phyloP scores from a whole-genome alignment of 2,888 invertebrate genomes.

The Euspilapteryx auroguttella region DNA sequence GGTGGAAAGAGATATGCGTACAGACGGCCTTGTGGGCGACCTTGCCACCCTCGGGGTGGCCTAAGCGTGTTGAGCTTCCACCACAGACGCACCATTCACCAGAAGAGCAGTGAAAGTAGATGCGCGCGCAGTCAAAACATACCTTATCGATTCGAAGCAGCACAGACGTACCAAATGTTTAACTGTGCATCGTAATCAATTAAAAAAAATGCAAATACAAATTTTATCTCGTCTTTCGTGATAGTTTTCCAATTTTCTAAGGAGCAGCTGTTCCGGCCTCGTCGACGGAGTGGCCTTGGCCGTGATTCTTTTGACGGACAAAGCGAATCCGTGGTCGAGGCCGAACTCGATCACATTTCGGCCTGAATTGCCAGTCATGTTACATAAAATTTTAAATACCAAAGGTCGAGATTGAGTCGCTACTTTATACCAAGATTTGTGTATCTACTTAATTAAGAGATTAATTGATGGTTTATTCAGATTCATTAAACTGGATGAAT shows the following conservation, averaged over 20 bases:
- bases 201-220: slow-evolving; percentile 6
- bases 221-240: too few relatives aligned
- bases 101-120: slow-evolving; percentile 24
- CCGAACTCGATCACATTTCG: slow-evolving; percentile 10
- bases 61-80: slow-evolving; percentile 28
- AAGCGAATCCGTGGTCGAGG: slow-evolving; percentile 44
- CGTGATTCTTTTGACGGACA: slow-evolving; percentile 37
- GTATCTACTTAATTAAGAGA: too few relatives aligned
- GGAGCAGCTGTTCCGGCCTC: slow-evolving; percentile 21
- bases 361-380: too few relatives aligned
- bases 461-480: too few relatives aligned
- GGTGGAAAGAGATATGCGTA: slow-evolving; percentile 25
- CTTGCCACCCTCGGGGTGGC: slow-evolving; percentile 29
- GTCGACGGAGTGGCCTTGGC: slow-evolving; percentile 31
- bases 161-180: slow-evolving; percentile 11
- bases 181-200: neutral
- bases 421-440: too few relatives aligned
- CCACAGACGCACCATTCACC: slow-evolving; percentile 50
- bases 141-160: slow-evolving; percentile 38
- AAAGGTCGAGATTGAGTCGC: too few relatives aligned
- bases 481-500: too few relatives aligned
- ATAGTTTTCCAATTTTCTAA: too few relatives aligned
- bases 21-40: slow-evolving; percentile 40
- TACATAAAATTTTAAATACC: too few relatives aligned
- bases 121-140: slow-evolving; percentile 44